Conservation (phyloP, 2,888 invertebrate species). For the Ophonus ardosiacus region DNA sequence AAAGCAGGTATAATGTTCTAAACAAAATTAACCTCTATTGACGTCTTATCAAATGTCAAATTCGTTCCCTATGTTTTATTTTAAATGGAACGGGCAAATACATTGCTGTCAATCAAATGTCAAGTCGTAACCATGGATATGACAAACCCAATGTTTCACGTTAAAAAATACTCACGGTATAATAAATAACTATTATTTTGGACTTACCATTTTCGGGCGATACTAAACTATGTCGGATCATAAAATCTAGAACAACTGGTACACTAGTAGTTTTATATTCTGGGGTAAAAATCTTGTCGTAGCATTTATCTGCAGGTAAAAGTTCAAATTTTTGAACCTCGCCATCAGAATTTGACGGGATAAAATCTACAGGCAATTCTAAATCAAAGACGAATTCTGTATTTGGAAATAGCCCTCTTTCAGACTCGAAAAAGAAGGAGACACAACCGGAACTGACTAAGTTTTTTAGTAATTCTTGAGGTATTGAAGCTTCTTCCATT, state of each 20-base stretch:
- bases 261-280: conserved; percentile 97
- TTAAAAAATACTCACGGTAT: too few relatives aligned
- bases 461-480: conserved; percentile 86
- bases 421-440: conserved; percentile 94
- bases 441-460: conserved; percentile 89
- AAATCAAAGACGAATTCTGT: conserved; percentile 96
- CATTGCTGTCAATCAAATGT: too few relatives aligned
- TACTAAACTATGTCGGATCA: conserved; percentile 93
- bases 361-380: conserved; percentile 92
- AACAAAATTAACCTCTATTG: too few relatives aligned
- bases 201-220: conserved; percentile 91
- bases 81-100: too few relatives aligned
- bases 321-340: conserved; percentile 95
- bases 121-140: too few relatives aligned
- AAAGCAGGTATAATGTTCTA: too few relatives aligned
- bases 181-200: too few relatives aligned
- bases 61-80: too few relatives aligned
- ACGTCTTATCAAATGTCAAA: too few relatives aligned
- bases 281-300: conserved; percentile 87
- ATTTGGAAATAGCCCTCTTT: conserved; percentile 94
- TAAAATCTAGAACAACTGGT: conserved; percentile 93
- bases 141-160: too few relatives aligned
- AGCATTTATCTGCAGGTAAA: conserved; percentile 88
- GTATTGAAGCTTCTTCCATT: conserved; percentile 95
- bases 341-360: conserved; percentile 95